Evolutionary conservation across 2,797 vertebrate species (phyloP), one percentile per base, ranked within the genome.

Genomic region (Kryptopterus vitreolus): DNA sequence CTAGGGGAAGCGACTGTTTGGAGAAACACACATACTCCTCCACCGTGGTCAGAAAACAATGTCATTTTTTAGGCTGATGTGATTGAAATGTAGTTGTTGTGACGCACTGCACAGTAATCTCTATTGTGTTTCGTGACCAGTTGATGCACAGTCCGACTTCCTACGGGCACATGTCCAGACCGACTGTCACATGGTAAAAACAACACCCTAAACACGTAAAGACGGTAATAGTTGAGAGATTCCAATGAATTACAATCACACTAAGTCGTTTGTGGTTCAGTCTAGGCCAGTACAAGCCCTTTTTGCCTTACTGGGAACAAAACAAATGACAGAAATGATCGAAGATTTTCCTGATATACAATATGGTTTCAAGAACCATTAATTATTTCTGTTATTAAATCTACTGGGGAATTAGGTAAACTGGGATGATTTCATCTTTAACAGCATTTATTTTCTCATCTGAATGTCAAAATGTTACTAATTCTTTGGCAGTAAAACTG

Each of bases 71-170:
- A 63, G 73, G 43, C 20, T 78, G 59, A 69, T 78, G 78, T n/a
- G 58, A 53, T 80, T 82, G 76, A 81, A 81, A 78, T 78, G 75
- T 80, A 85, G 62, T 35, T 58, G 57, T 46, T 50, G 66, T 84
- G 83, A 85, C 76, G 72, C 83, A 85, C 80, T 83, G 58, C 38
- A 48, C 63, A 76, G 72, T 53, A 65, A 86, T 71, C 61, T 81
- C 84, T 58, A 86, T 88, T 86, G 87, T 86, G 83, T 87, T 87
- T 83, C 38, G n/a, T 57, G 76, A 83, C 71, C 58, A 78, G 81
- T 79, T 73, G 46, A 82, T 83, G 65, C n/a, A 58, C 76, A 76
- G 38, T 76, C 71, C 76, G 62, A 80, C 76, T 86, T 87, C 82
- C 78, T 79, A 29, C 78, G 48, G 73, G 83, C 84, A 81, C 73